Base-by-base conservation (phyloP, 2,888 invertebrate species). In the Scaptomyza polygonia region DNA sequence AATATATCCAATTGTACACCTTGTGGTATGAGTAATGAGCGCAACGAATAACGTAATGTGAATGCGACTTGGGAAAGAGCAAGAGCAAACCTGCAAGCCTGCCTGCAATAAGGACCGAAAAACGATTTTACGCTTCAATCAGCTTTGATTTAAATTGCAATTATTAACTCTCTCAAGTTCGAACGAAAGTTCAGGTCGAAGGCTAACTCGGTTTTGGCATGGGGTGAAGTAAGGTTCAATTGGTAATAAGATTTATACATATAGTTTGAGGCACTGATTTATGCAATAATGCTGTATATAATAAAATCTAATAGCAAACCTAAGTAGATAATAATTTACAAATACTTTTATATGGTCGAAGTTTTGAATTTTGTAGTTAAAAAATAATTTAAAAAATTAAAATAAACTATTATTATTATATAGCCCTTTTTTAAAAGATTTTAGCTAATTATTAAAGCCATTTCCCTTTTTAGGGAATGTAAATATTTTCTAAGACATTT, bases 71-170 rank as follows among this genome's bases (percentile, higher is more conserved):
- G 7, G 36, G 16, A 3, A 39, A 3, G 36, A 29, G 57, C 25
- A 18, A 11, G 12, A 42, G 42, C 0, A 40, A 11, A 30, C 30
- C 29, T 25, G 25, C 30, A 30, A 39, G 14, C 9, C 36, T 27
- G 58, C 52, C 42, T 42, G 42, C 42, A 42, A 18, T 12, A 39
- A 66, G 63, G 67, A 67, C 47, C 47, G 25, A 72, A 86, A 86
- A 86, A 68, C 88, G 76, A 85, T 85, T 85, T 85, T 86, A 76
- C 88, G 84, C 84, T 88, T 85, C 84, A 88, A 88, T 85, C 86
- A 88, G 88, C 72, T 85, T 69, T 88, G 84, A 85, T 88, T 85
- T 86, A 86, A 86, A 85, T 85, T 85, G 78, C 88, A 86, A 88
- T 88, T 84, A 85, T 88, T 88, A 87, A 86, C 86, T 68, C 86